phyloP scores from a whole-genome alignment of 2,888 invertebrate species.

The Imbricaverruca yamaguchii region DNA sequence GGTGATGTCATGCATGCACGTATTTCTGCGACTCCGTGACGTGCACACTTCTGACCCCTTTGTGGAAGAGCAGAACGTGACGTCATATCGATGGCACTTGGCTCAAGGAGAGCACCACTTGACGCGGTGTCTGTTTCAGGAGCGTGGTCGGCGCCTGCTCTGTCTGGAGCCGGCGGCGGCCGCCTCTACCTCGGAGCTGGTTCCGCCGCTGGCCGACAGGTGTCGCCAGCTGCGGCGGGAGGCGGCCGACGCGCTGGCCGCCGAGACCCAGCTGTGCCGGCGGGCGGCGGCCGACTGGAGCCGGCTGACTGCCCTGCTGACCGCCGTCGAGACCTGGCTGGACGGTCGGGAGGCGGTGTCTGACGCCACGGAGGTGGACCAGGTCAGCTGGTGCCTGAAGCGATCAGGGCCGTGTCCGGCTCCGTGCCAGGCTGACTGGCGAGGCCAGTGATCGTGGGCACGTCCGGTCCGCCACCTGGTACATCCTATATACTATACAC shows the following conservation, averaged over 20 bases:
- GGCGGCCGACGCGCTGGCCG: not conserved
- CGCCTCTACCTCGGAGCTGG: slow-evolving; percentile 73
- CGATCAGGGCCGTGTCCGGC: slow-evolving; percentile 81
- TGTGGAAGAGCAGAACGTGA: no score
- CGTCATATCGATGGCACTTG: no score
- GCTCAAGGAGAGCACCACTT: no score
- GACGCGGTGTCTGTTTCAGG: no score
- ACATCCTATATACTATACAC: no score
- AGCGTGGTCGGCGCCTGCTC: no score
- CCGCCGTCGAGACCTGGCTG: not conserved
- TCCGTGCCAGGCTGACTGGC: slow-evolving; percentile 54
- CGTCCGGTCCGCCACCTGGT: no score
- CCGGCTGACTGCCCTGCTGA: not conserved
- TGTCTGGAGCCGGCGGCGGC: slow-evolving; percentile 73
- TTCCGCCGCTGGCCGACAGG: slow-evolving; percentile 62
- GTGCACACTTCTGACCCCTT: no score
- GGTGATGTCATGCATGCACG: no score
- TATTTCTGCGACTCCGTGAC: no score
- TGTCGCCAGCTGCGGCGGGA: slow-evolving; percentile 53
- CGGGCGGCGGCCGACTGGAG: not conserved
- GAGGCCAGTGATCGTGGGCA: no score
- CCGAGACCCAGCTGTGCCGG: not conserved
- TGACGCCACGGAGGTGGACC: slow-evolving; percentile 68
- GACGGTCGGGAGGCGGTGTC: slow-evolving; percentile 36
- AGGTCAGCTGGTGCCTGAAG: slow-evolving; percentile 85